Evolutionary conservation across 2,797 vertebrate species (phyloP).

Genomic region (Salmo trutta): DNA sequence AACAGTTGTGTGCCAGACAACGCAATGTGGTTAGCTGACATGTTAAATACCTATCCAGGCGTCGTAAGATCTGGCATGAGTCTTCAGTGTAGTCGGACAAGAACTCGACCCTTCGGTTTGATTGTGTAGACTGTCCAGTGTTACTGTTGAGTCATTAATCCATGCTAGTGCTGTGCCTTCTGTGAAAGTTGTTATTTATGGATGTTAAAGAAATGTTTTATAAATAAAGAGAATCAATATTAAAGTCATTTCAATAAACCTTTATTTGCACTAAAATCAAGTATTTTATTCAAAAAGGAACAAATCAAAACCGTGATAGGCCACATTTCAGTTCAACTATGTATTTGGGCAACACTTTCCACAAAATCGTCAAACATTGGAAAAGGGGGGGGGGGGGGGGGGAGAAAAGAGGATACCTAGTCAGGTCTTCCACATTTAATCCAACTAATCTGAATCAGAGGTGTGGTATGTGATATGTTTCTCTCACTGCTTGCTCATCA

Average conservation of each 20-base stretch:
- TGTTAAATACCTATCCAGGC: no score
- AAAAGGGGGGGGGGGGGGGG: no score
- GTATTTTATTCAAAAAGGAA: slow-evolving; percentile 46
- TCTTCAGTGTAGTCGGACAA: no score
- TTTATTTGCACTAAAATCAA: not conserved
- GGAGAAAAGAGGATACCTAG: no score
- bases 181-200: not conserved
- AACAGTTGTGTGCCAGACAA: no score
- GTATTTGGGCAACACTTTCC: slow-evolving; percentile 11
- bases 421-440: no score
- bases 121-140: not conserved
- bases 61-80: no score
- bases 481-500: not conserved
- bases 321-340: not conserved
- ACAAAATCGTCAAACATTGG: slow-evolving; percentile 5
- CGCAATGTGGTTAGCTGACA: no score
- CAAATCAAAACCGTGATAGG: not conserved
- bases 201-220: not conserved
- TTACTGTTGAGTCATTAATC: not conserved
- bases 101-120: not conserved
- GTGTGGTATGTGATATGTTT: no score
- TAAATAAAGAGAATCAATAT: not conserved
- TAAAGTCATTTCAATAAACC: not conserved
- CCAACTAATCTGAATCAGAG: no score
- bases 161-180: not conserved